Base-by-base conservation (phyloP, 2,113 vertebrate species). In the Dicrurus megarhynchus region DNA sequence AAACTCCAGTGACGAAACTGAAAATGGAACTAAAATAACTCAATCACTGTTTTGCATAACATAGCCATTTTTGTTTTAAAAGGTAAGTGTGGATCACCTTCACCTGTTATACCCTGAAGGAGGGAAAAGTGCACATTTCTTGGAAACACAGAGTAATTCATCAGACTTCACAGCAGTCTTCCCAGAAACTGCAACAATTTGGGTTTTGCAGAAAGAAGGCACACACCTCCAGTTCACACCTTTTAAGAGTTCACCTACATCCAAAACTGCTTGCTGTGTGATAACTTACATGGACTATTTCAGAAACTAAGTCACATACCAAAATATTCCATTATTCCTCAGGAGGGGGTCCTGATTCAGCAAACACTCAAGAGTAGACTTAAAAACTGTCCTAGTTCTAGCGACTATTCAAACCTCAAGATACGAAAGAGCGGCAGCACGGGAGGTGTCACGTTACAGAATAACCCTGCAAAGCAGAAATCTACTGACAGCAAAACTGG, bases 401-500 rank as follows among this genome's bases (percentile, higher is more conserved):
- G 4, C 0, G 7, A 15, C n/a, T 9, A 22, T 5, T 39, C 39
- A 52, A 52, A 47, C 27, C 6, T 8, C 37, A 44, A 55, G 11
- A 50, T 3, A 5, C 20, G 44, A 11, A 2, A 8, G 2, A 53
- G 10, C 6, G 3, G 42, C 3, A 35, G 7, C 27, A 9, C 0
- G 0, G 42, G 1, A 33, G 6, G 24, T 1, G 1, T 26, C 0
- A 16, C 22, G 4, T 5, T 24, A 35, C 63, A 44, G 22, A 63
- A 16, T 1, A 39, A 44, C 15, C 22, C 22, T 17, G 7, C 35
- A 23, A 53, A 44, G 11, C 28, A 16, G 3, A 52, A 57, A 13
- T 2, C n/a, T 8, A 5, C 32, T 1, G 6, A 41, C 4, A 37
- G 4, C 46, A 20, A 42, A 26, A 5, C 0, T 1, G 12, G 4